phyloP scores from a whole-genome alignment of 2,113 vertebrate species.

The Ramphastos sulfuratus region DNA sequence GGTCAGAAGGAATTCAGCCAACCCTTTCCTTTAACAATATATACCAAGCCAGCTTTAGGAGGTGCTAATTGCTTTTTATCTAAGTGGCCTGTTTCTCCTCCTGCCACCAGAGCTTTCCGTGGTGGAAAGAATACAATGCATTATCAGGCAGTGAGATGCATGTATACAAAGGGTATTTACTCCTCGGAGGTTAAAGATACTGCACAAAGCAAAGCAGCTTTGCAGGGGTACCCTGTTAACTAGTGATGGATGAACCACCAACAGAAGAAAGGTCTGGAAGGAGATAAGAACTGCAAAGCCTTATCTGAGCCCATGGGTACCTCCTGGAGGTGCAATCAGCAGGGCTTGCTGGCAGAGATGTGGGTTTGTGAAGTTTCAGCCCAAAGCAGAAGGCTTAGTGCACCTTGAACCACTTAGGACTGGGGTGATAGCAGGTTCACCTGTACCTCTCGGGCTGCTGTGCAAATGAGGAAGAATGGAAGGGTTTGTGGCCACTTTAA shows the following conservation, averaged over 20 bases:
- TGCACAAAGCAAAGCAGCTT: background rate
- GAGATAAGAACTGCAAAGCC: background rate
- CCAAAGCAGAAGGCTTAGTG: background rate
- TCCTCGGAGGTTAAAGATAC: slow-evolving; percentile 17
- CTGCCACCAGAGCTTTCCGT: background rate
- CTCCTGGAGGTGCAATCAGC: background rate
- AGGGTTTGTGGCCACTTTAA: background rate
- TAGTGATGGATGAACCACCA: background rate
- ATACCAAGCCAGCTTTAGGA: background rate
- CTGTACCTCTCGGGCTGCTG: background rate
- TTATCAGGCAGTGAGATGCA: background rate
- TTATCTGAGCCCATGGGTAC: background rate
- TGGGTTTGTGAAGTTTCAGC: background rate
- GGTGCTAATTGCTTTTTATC: slow-evolving; percentile 58
- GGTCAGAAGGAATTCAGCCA: background rate
- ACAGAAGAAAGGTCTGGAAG: slow-evolving; percentile 9
- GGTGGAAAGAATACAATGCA: slow-evolving; percentile 47
- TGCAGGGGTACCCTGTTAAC: background rate
- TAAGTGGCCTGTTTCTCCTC: slow-evolving; percentile 27
- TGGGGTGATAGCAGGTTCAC: background rate
- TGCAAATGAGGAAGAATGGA: rapidly evolving
- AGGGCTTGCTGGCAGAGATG: background rate
- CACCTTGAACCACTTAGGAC: no score
- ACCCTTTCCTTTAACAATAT: slow-evolving; percentile 25
- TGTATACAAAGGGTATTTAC: slow-evolving; percentile 47